phyloP scores from a whole-genome alignment of 2,888 invertebrate genomes.

The Leucozona laternaria region DNA sequence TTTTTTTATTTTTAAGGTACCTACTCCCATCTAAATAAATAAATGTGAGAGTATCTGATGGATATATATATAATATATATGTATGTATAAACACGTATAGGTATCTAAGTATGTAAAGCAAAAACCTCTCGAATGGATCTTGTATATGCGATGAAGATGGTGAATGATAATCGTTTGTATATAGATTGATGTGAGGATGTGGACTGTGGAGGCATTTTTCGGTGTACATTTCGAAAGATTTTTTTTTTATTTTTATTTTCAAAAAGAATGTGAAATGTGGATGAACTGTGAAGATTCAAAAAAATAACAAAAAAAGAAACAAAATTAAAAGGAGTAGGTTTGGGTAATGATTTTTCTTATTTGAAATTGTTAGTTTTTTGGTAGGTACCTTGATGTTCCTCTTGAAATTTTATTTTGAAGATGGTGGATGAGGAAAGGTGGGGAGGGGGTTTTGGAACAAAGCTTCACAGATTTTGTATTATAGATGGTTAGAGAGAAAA shows the following conservation, averaged over 20 bases:
- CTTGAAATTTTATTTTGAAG: neutral
- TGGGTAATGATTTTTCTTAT: constrained; percentile 53
- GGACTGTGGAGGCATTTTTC: constrained; percentile 65
- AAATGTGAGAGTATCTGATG: constrained; percentile 70
- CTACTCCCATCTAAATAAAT: constrained; percentile 75
- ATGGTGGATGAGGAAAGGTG: neutral
- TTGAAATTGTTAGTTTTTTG: constrained; percentile 49
- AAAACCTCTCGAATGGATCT: constrained; percentile 77
- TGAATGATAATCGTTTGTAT: constrained; percentile 72
- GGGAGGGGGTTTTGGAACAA: neutral
- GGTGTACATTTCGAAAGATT: constrained; percentile 54
- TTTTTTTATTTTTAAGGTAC: constrained; percentile 56
- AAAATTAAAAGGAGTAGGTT: constrained; percentile 27
- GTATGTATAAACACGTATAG: constrained; percentile 32
- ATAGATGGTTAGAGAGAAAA: neutral
- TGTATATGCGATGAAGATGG: constrained; percentile 75
- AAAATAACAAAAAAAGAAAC: constrained; percentile 24
- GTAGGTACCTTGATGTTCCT: constrained; percentile 14
- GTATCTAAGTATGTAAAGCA: constrained; percentile 16
- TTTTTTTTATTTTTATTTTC: constrained; percentile 33
- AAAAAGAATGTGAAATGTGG: constrained; percentile 68
- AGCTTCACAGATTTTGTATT: constrained; percentile 16
- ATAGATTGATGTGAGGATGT: constrained; percentile 62
- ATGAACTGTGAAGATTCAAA: constrained; percentile 48
- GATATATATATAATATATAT: constrained; percentile 30